Conservation (phyloP, 1,140 invertebrate species). For the Ceratina australensis region DNA sequence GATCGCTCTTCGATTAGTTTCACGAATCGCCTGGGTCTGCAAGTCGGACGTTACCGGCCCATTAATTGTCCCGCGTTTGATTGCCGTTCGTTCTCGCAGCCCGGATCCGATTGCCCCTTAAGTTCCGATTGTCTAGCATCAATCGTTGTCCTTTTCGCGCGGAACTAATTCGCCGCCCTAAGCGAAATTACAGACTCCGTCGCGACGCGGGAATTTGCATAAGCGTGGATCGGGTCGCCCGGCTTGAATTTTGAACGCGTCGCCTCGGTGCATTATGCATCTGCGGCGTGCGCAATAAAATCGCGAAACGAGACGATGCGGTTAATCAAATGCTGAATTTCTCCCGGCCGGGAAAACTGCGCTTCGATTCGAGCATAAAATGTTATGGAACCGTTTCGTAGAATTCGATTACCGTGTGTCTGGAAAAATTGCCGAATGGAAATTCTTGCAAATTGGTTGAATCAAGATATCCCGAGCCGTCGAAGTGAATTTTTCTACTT, state of each 20-base stretch:
- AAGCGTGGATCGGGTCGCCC: constrained; percentile 8
- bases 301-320: neutral
- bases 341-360: no score
- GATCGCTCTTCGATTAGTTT: constrained; percentile 13
- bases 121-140: neutral
- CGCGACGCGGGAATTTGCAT: constrained; percentile 7
- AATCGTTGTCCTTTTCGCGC: neutral
- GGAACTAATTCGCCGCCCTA: constrained; percentile 6
- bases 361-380: neutral
- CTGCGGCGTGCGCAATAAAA: constrained; percentile 25
- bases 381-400: neutral
- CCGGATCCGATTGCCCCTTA: constrained; percentile 4
- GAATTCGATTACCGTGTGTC: neutral
- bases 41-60: neutral
- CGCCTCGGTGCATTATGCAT: constrained; percentile 15
- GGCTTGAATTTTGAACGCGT: constrained; percentile 21
- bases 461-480: no score
- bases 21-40: neutral
- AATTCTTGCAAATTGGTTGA: neutral
- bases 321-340: constrained; percentile 2
- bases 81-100: neutral
- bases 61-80: neutral
- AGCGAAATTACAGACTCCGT: constrained; percentile 28
- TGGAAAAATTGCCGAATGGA: neutral
- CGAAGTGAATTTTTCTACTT: no score